Evolutionary conservation across 2,888 invertebrate species (phyloP).

Genomic region (Bombylius major): DNA sequence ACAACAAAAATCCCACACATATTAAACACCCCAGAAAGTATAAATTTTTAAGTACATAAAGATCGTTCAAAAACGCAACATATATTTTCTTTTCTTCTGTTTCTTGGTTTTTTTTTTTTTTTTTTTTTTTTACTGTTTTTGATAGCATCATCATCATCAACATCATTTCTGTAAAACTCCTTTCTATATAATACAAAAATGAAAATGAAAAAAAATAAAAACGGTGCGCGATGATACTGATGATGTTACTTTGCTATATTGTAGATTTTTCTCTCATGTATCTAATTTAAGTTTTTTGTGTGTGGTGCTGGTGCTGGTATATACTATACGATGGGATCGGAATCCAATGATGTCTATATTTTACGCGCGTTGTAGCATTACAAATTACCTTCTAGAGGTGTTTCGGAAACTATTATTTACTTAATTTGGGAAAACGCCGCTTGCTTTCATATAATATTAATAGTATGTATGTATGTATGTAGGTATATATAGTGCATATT

Average conservation of each 20-base stretch:
- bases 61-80: background rate
- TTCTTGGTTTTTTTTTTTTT: too few relatives aligned
- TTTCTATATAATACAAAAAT: too few relatives aligned
- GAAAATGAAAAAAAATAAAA: too few relatives aligned
- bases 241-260: background rate
- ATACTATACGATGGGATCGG: background rate
- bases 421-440: slow-evolving; percentile 19
- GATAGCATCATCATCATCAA: background rate
- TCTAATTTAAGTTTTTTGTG: too few relatives aligned
- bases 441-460: slow-evolving; percentile 3
- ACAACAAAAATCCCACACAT: background rate
- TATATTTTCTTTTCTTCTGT: too few relatives aligned
- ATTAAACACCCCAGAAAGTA: background rate
- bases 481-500: too few relatives aligned
- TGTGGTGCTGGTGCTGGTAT: background rate
- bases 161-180: background rate
- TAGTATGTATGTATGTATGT: too few relatives aligned
- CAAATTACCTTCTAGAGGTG: slow-evolving; percentile 18
- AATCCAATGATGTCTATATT: slow-evolving; percentile 14
- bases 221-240: too few relatives aligned
- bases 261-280: background rate
- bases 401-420: slow-evolving; percentile 21
- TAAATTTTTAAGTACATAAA: background rate
- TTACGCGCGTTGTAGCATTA: slow-evolving; percentile 13
- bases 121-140: too few relatives aligned